Conservation (phyloP, 1,140 invertebrate species). For the Elymnias hypermnestra region DNA sequence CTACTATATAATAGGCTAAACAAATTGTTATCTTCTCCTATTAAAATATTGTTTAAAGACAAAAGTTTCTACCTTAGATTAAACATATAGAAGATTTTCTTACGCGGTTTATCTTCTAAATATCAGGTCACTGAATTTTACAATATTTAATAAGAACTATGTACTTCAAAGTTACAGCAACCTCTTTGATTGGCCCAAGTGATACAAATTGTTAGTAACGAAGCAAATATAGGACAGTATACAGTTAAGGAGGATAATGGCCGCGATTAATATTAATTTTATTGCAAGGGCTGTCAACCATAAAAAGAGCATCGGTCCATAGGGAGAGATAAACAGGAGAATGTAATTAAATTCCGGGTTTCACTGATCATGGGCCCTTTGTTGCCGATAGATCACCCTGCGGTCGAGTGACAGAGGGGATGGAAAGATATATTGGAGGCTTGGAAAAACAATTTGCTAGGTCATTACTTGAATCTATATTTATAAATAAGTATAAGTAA, state of each 20-base stretch:
- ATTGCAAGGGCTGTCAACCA: constrained; percentile 23
- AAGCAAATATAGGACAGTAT: constrained; percentile 16
- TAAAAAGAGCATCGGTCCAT: constrained; percentile 28
- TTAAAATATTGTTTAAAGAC: too few relatives aligned
- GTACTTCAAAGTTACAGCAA: too few relatives aligned
- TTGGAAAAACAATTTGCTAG: constrained; percentile 1
- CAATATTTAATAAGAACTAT: too few relatives aligned
- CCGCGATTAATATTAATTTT: constrained; percentile 26
- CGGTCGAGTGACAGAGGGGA: constrained; percentile 31
- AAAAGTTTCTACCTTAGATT: too few relatives aligned
- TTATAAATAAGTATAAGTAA: not conserved
- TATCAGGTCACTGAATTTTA: too few relatives aligned
- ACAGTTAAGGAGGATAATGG: constrained; percentile 21
- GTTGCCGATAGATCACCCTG: constrained; percentile 35
- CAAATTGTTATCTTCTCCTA: too few relatives aligned
- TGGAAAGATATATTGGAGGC: constrained; percentile 22
- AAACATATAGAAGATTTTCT: too few relatives aligned
- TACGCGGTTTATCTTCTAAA: too few relatives aligned
- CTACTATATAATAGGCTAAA: too few relatives aligned
- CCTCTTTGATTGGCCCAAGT: constrained; percentile 10
- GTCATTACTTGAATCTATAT: constrained; percentile 1
- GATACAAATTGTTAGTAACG: constrained; percentile 16
- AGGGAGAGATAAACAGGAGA: constrained; percentile 30
- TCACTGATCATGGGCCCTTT: constrained; percentile 31
- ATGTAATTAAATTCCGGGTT: constrained; percentile 56